Percentiles rank a stretch among this genome's conserved stretches.
phyloP scores from a whole-genome alignment of 2,797 vertebrate species.

The Uromys caudimaculatus region DNA sequence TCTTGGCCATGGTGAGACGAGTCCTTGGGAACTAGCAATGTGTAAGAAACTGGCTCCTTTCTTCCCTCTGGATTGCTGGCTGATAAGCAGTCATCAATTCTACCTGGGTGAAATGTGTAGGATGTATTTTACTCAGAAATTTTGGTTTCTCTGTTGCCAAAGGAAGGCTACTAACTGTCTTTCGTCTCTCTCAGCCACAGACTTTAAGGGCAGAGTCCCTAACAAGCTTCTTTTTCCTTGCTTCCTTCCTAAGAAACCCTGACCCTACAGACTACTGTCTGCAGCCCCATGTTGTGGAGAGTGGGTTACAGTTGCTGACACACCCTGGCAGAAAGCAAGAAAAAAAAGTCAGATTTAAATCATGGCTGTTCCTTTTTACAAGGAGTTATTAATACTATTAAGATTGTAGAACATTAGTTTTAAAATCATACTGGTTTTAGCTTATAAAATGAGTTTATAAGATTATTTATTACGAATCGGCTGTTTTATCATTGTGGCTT shows the following conservation, averaged over 20 bases:
- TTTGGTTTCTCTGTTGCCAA: constrained; percentile 47
- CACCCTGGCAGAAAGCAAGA: constrained; percentile 29
- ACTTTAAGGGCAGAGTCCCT: constrained; percentile 19
- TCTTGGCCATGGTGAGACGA: not conserved
- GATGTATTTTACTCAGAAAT: not conserved
- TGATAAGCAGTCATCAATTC: not conserved
- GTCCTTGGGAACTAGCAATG: not conserved
- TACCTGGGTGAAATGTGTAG: not conserved
- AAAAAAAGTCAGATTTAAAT: constrained; percentile 9
- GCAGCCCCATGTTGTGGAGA: not conserved
- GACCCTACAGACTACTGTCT: not conserved
- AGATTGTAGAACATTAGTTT: constrained; percentile 14
- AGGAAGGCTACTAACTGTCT: not conserved
- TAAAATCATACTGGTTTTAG: constrained; percentile 27
- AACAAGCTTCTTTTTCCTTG: not conserved
- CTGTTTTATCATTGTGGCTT: constrained; percentile 52
- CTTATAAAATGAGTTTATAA: constrained; percentile 61
- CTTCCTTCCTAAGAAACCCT: not conserved
- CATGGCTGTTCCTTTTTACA: not conserved
- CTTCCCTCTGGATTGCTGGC: not conserved
- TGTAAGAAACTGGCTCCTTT: not conserved
- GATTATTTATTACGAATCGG: constrained; percentile 53
- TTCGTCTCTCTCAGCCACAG: not conserved
- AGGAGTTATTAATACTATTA: constrained; percentile 48
- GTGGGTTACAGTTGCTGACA: not conserved